These are phyloP conservation scores for Aptenodytes patagonicus DNA, from an alignment of 2,113 vertebrate species.

Conservation along the genomic window DNA sequence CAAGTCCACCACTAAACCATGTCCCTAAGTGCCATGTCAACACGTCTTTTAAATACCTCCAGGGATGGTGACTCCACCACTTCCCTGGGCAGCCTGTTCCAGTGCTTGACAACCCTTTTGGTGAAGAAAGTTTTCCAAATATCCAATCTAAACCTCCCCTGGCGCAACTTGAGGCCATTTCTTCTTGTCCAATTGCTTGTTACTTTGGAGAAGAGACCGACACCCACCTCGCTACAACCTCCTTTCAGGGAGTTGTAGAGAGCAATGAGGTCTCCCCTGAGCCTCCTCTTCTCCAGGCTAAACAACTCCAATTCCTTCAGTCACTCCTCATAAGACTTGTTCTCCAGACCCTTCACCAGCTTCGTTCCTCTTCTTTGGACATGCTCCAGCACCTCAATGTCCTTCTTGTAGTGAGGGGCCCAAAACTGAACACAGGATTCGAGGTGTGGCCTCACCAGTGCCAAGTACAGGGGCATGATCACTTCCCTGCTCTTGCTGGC, in stretches of 20 bases:
- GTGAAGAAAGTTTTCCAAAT: not conserved
- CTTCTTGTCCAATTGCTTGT: accelerated
- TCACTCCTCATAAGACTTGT: not conserved
- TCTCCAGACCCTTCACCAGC: not conserved
- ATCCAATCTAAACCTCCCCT: not conserved
- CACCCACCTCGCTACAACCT: too few relatives aligned
- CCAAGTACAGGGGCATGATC: not conserved
- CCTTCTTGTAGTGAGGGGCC: not conserved
- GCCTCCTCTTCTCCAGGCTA: not conserved
- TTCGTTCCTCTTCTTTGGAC: not conserved
- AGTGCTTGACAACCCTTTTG: accelerated
- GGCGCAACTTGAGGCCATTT: not conserved
- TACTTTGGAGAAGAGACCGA: not conserved
- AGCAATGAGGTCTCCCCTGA: not conserved
- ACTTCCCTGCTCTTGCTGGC: not conserved
- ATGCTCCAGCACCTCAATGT: not conserved
- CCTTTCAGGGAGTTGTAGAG: not conserved
- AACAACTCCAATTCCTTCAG: not conserved
- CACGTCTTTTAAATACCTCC: not conserved
- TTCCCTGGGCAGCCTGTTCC: not conserved
- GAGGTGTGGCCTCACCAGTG: not conserved
- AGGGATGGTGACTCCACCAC: too few relatives aligned
- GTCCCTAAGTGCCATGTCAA: accelerated
- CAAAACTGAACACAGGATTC: not conserved
- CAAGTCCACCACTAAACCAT: not conserved